Evolutionary conservation across 2,888 invertebrate species (phyloP).

Genomic region (Rambutsinella grinnellia): DNA sequence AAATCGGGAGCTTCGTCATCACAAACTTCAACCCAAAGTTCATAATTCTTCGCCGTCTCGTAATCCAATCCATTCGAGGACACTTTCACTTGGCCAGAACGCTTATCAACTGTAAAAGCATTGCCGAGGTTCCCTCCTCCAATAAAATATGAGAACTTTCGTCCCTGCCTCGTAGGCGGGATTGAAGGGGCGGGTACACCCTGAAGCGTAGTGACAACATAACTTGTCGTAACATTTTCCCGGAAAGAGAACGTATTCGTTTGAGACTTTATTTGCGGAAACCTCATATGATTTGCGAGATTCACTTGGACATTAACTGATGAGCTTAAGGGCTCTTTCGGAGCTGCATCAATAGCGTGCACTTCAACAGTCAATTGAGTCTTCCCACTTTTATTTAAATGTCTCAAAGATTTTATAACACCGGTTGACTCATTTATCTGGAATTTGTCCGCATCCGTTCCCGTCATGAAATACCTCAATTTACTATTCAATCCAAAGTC

Average conservation of each 20-base stretch:
- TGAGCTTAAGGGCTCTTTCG: slow-evolving; percentile 75
- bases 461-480: slow-evolving; percentile 85
- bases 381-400: slow-evolving; percentile 71
- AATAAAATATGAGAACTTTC: slow-evolving; percentile 81
- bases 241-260: slow-evolving; percentile 76
- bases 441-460: slow-evolving; percentile 85
- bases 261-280: slow-evolving; percentile 80
- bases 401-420: slow-evolving; percentile 84
- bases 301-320: slow-evolving; percentile 83
- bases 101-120: slow-evolving; percentile 84
- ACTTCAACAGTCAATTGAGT: slow-evolving; percentile 79
- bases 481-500: slow-evolving; percentile 90
- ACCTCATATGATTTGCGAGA: slow-evolving; percentile 81
- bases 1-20: slow-evolving; percentile 87
- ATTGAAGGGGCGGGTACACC: slow-evolving; percentile 41
- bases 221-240: slow-evolving; percentile 77
- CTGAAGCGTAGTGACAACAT: slow-evolving; percentile 59
- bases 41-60: slow-evolving; percentile 85
- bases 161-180: slow-evolving; percentile 33
- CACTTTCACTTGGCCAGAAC: slow-evolving; percentile 84
- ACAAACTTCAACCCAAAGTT: slow-evolving; percentile 92
- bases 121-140: slow-evolving; percentile 95
- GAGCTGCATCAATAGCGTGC: slow-evolving; percentile 85
- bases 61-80: slow-evolving; percentile 86
- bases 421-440: slow-evolving; percentile 85